Evolutionary conservation across 2,888 invertebrate species (phyloP).

Genomic region (Microplitis manilae): DNA sequence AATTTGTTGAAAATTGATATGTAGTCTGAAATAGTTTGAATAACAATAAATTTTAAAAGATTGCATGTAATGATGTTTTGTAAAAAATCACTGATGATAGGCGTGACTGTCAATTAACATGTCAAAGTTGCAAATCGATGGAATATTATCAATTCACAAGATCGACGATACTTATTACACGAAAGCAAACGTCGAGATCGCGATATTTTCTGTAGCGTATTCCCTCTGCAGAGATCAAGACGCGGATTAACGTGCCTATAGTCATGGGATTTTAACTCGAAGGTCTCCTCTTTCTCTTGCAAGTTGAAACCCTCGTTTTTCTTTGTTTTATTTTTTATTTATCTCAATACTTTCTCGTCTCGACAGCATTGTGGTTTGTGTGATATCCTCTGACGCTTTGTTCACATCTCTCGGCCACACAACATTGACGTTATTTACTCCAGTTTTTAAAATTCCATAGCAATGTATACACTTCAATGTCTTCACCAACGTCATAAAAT

Average conservation of each 20-base stretch:
- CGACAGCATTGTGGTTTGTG: conserved; percentile 23
- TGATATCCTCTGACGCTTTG: conserved; percentile 28
- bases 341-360: conserved; percentile 22
- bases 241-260: conserved; percentile 37
- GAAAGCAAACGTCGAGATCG: conserved; percentile 3
- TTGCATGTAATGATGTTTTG: neutral
- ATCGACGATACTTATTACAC: conserved; percentile 6
- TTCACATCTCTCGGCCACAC: conserved; percentile 24
- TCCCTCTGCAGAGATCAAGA: conserved; percentile 37
- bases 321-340: neutral
- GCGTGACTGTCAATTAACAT: conserved; percentile 16
- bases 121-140: neutral
- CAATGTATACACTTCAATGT: conserved; percentile 25
- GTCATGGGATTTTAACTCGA: conserved; percentile 40
- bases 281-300: conserved; percentile 34
- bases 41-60: neutral
- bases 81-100: neutral
- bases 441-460: neutral
- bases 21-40: neutral
- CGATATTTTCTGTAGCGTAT: conserved; percentile 5
- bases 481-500: neutral
- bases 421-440: neutral
- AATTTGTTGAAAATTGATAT: neutral
- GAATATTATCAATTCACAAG: conserved; percentile 21
- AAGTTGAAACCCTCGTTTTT: conserved; percentile 20